Conservation (phyloP, 1,140 invertebrate species). For the Anastatus disparis region DNA sequence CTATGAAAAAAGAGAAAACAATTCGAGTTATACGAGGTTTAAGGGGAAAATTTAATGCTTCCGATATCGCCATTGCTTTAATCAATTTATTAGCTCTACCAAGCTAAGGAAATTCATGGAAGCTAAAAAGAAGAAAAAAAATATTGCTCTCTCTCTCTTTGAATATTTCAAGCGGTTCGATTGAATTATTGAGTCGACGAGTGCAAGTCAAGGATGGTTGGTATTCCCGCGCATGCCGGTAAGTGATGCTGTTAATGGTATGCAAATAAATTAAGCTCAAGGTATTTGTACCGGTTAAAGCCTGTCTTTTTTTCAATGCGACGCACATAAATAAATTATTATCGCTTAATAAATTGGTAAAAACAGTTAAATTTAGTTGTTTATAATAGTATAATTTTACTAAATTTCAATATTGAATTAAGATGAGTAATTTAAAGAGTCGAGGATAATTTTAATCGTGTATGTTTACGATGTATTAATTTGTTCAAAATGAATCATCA, state of each 20-base stretch:
- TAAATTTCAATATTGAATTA: no score
- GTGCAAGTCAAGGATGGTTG: no score
- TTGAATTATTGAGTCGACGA: slow-evolving; percentile 7
- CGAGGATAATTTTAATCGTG: background rate
- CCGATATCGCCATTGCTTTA: background rate
- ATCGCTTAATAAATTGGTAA: no score
- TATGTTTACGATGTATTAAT: background rate
- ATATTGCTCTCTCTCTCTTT: background rate
- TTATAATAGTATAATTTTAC: no score
- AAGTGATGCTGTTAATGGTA: background rate
- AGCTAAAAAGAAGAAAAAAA: background rate
- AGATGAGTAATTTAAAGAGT: no score
- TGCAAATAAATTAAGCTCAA: background rate
- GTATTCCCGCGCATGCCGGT: no score
- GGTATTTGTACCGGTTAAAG: no score
- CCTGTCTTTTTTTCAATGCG: no score
- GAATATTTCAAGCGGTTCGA: background rate
- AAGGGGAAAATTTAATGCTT: background rate
- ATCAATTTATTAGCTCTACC: slow-evolving; percentile 16
- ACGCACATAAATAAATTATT: no score
- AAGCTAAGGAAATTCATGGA: background rate
- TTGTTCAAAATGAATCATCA: slow-evolving; percentile 4
- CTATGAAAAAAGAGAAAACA: background rate
- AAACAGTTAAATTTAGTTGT: no score
- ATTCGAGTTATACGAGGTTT: background rate